phyloP scores from a whole-genome alignment of 2,797 vertebrate genomes.

The Columba guinea region DNA sequence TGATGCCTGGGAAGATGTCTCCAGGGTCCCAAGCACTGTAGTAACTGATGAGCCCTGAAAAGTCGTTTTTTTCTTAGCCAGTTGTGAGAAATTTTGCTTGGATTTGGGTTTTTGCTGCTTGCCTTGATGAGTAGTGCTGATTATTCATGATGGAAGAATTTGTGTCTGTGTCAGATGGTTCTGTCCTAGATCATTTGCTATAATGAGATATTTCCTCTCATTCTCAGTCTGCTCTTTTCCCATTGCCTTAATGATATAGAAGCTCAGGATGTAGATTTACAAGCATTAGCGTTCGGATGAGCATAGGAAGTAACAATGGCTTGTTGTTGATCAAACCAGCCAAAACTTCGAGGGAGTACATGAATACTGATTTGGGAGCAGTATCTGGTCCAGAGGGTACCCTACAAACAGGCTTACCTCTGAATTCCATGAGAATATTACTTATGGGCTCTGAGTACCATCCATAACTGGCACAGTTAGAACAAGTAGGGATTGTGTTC shows the following conservation, averaged over 20 bases:
- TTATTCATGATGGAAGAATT: neutral
- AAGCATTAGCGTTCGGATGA: neutral
- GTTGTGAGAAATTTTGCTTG: neutral
- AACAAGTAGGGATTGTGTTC: neutral
- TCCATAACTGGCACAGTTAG: neutral
- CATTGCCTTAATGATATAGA: neutral
- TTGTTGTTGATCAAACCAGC: neutral
- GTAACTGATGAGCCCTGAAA: neutral
- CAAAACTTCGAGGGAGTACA: neutral
- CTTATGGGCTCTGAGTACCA: neutral
- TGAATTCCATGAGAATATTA: neutral
- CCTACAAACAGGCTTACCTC: neutral
- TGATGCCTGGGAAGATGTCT: neutral
- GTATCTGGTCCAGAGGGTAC: neutral
- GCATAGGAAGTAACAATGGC: neutral
- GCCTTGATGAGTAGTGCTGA: neutral
- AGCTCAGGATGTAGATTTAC: neutral
- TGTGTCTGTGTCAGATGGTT: neutral
- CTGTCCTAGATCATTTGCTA: neutral
- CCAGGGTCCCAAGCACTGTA: neutral
- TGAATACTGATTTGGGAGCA: neutral
- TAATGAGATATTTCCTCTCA: constrained; percentile 37
- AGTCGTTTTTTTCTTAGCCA: neutral
- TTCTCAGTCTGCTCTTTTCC: neutral
- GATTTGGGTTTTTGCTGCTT: neutral